Conservation (phyloP, 2,797 vertebrate genomes). For the Ambastaia sidthimunki region DNA sequence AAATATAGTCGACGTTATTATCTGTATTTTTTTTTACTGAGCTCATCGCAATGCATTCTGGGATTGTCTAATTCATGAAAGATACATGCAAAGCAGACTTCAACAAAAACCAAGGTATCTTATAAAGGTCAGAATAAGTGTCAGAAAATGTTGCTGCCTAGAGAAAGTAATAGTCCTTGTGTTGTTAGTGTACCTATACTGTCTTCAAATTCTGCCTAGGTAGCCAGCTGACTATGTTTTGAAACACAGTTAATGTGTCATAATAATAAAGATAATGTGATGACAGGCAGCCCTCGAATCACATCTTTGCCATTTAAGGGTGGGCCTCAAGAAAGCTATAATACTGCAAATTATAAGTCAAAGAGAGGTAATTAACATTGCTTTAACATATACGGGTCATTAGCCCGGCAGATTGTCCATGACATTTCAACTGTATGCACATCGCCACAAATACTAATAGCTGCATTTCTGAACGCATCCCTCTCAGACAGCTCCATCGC, state of each 20-base stretch:
- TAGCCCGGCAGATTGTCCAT: conserved; percentile 68
- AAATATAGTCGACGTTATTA: not conserved
- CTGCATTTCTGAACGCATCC: conserved; percentile 68
- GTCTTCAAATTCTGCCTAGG: not conserved
- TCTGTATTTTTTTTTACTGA: not conserved
- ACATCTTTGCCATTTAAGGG: conserved; percentile 2
- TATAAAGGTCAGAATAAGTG: not conserved
- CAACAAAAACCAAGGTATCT: not conserved
- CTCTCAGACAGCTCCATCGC: conserved; percentile 70
- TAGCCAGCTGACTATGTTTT: not conserved
- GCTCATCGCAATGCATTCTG: not conserved
- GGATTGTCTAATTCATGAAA: not conserved
- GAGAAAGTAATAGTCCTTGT: not conserved
- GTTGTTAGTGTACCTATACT: not conserved
- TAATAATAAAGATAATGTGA: conserved; percentile 26
- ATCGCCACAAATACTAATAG: conserved; percentile 74
- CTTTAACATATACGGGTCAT: conserved; percentile 65
- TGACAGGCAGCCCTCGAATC: not conserved
- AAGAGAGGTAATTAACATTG: conserved; percentile 40
- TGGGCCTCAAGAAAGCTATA: conserved; percentile 6
- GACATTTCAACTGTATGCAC: conserved; percentile 76
- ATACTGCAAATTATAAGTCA: conserved; percentile 27
- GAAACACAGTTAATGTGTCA: not conserved
- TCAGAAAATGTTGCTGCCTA: not conserved
- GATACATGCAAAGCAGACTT: not conserved